A percentile compares a stretch with the other conserved stretches of the same genome.
Conservation (phyloP, 2,888 invertebrate genomes). For the Allacma fusca region DNA sequence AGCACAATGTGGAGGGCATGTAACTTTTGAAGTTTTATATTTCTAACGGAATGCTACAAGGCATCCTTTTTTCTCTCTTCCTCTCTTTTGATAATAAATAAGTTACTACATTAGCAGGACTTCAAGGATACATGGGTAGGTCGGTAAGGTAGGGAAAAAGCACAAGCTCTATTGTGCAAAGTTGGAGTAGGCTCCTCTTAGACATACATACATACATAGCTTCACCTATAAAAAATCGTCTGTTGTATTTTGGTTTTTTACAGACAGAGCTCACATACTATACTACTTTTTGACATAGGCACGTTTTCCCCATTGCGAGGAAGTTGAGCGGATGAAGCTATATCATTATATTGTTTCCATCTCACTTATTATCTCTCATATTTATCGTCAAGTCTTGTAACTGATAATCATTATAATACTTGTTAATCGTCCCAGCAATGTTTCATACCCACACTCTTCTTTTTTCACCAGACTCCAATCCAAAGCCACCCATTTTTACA, state of each 20-base stretch:
- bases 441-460: slow-evolving; percentile 9
- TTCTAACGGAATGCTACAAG: not conserved
- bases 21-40: not conserved
- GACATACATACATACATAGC: not conserved
- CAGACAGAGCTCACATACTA: not conserved
- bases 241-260: slow-evolving; percentile 2
- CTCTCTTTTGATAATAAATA: not conserved
- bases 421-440: not conserved
- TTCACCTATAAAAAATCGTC: not conserved
- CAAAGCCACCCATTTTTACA: not conserved
- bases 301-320: slow-evolving; percentile 2
- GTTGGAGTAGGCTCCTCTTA: no score
- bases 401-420: slow-evolving; percentile 16
- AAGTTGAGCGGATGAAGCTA: not conserved
- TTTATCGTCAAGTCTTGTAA: not conserved
- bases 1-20: slow-evolving; percentile 6
- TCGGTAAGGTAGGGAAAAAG: no score
- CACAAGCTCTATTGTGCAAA: no score
- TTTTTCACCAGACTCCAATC: not conserved
- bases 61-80: not conserved
- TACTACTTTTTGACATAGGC: not conserved
- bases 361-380: slow-evolving; percentile 8
- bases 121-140: not conserved
- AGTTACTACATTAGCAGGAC: not conserved
- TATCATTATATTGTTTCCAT: slow-evolving; percentile 12